phyloP scores from a whole-genome alignment of 2,888 invertebrate genomes.

The Serripes groenlandicus region DNA sequence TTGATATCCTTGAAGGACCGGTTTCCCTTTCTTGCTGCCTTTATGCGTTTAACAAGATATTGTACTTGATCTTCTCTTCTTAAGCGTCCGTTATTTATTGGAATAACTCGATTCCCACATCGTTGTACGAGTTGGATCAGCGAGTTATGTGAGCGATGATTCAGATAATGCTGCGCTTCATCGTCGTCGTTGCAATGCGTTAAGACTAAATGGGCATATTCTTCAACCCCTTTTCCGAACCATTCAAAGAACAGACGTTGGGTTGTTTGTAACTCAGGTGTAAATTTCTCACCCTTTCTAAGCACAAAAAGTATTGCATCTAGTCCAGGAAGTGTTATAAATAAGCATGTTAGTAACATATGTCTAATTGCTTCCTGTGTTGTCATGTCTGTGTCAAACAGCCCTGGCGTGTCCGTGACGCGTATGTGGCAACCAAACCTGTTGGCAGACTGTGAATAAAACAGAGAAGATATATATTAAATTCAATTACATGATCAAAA shows the following conservation, averaged over 20 bases:
- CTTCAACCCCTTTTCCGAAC: background rate
- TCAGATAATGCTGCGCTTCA: background rate
- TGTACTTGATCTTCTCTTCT: no score
- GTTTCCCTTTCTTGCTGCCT: no score
- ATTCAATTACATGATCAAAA: no score
- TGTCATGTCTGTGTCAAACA: background rate
- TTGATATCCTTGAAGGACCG: no score
- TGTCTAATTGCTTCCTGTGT: background rate
- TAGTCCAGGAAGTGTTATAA: slow-evolving; percentile 1
- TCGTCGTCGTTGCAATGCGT: background rate
- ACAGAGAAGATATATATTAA: no score
- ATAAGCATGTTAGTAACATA: background rate
- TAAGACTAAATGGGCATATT: background rate
- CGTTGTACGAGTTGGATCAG: background rate
- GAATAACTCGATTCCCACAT: slow-evolving; percentile 7
- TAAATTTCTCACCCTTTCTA: slow-evolving; percentile 5
- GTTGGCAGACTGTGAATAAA: background rate
- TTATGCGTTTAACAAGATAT: no score
- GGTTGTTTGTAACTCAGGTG: background rate
- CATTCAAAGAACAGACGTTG: background rate
- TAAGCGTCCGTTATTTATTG: background rate
- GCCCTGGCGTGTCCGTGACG: slow-evolving; percentile 2
- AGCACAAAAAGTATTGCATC: slow-evolving; percentile 3
- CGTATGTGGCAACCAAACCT: background rate
- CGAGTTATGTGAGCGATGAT: background rate